These are phyloP conservation scores for Opisthograptis luteolata DNA, from an alignment of 2,888 invertebrate genomes.

Conservation along the genomic window DNA sequence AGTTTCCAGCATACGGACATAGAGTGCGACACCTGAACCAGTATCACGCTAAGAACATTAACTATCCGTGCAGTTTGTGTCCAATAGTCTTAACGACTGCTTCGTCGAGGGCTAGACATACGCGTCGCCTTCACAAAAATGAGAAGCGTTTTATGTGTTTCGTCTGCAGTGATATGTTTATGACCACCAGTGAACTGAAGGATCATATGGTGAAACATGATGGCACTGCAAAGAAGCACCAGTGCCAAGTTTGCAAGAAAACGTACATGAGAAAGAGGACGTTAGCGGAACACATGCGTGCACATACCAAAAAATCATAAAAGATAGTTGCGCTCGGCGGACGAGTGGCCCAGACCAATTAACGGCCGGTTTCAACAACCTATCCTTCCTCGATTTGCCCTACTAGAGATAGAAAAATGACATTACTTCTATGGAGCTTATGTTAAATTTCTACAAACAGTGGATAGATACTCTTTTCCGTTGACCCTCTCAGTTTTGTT, in stretches of 20 bases:
- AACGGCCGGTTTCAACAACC: no score
- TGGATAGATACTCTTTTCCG: no score
- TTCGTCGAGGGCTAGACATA: slow-evolving; percentile 66
- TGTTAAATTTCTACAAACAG: no score
- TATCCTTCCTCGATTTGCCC: no score
- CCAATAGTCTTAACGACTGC: slow-evolving; percentile 61
- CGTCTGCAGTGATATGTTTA: slow-evolving; percentile 9
- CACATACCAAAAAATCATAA: slow-evolving; percentile 35
- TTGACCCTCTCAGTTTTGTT: no score
- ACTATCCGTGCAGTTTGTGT: slow-evolving; percentile 69
- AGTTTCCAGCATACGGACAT: slow-evolving; percentile 14
- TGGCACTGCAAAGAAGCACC: slow-evolving; percentile 50
- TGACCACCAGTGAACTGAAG: slow-evolving; percentile 1
- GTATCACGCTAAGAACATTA: slow-evolving; percentile 45
- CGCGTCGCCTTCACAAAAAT: slow-evolving; percentile 64
- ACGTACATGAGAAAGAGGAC: slow-evolving; percentile 38
- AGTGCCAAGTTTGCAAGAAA: slow-evolving; percentile 60
- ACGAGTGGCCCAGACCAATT: no score
- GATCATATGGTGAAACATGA: slow-evolving; percentile 54
- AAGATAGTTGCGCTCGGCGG: no score
- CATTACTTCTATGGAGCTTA: no score
- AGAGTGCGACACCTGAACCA: slow-evolving; percentile 32
- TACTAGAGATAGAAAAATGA: no score
- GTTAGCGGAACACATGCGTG: slow-evolving; percentile 42
- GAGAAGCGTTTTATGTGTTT: slow-evolving; percentile 10